Evolutionary conservation across 2,113 vertebrate genomes (phyloP), one percentile per base, ranked within the genome.

Genomic region (Abramis brama): DNA sequence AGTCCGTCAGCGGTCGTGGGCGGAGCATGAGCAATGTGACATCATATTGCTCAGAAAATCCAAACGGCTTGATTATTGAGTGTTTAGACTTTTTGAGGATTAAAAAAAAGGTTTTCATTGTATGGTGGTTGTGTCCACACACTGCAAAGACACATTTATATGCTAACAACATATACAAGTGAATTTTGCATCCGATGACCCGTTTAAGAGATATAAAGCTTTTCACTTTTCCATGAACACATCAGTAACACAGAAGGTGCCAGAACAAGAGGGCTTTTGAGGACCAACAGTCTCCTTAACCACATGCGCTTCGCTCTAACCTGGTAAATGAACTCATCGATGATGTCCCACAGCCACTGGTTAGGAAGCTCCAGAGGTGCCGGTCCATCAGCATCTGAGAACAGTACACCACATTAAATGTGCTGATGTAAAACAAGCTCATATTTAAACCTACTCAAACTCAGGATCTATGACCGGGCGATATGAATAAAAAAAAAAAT

Each of bases 341-440:
- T 99, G 84, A 99, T 99, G 92, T 99, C 98, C 98, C 98, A 99
- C 6, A 99, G 96, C 98, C 98, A 99, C 89, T 99, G 98, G 93
- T 99, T 99, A 57, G 98, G 98, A 9, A 99, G 95, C 86, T 99
- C 98, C 80, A 99, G 91, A 23, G 98, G 98, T 83, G 97, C 98
- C 0, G 98, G 98, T 1, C 98, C 98, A 91, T 99, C 98, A 76
- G 98, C 98, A 94, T 99, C 98, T 99, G 91, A 82, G 59, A 87
- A 59, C 7, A 88, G 1, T 39, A 76, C 30, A 10, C 19, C 30
- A 88, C 19, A 66, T 45, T 50, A 52, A 23, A 75, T 21, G 10
- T 43, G 19, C 50, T 55, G 27, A 9, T 21, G 10, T 50, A 36
- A 30, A 64, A 5, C 12, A 66, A 55, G 68, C 15, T 7, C 68